Evolutionary conservation across 2,797 vertebrate species (phyloP), one percentile per base, ranked within the genome.

Genomic region (Glossophaga mutica): DNA sequence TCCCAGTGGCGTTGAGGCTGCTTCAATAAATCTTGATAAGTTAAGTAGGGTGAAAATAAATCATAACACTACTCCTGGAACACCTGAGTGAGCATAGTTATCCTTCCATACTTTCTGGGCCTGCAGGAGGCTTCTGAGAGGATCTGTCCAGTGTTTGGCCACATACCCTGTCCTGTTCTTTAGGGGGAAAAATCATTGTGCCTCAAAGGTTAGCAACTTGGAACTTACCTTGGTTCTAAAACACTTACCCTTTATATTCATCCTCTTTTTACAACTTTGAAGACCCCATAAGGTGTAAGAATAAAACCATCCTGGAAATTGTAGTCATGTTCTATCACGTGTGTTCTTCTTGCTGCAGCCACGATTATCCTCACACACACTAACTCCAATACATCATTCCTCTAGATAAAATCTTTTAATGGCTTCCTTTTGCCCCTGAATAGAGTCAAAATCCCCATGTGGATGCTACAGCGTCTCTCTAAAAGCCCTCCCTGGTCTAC

Each of bases 401-500:
- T 65, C 3, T 67, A 29, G 9, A n/a, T 34, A 57, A 86, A 74
- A 46, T 39, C 22, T 71, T 87, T 89, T 6, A 21, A 7, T 37
- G 9, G 2, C 29, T 88, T 42, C 14, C 42, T 19, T 79, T 59
- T 74, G 14, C 12, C 81, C 19, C 91, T 46, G 26, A 1, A 50
- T 46, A 67, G 21, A 68, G 2, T 79, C 4, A 93, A 76, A 68
- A 37, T 70, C 8, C 6, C 32, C 50, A n/a, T 42, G 9, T 37
- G 8, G 16, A 29, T 44, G 4, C 21, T 39, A 3, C 5, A 65
- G 18, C 9, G 1, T 15, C 29, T 50, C 39, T 73, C 18, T 34
- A 26, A 67, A 2, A n/a, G 6, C 5, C 12, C 0, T 9, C n/a
- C 19, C 29, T 6, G 39, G 7, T 4, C 7, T 1, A 8, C 12